Evolutionary conservation across 2,113 vertebrate species (phyloP).

Genomic region (Serinus canaria): DNA sequence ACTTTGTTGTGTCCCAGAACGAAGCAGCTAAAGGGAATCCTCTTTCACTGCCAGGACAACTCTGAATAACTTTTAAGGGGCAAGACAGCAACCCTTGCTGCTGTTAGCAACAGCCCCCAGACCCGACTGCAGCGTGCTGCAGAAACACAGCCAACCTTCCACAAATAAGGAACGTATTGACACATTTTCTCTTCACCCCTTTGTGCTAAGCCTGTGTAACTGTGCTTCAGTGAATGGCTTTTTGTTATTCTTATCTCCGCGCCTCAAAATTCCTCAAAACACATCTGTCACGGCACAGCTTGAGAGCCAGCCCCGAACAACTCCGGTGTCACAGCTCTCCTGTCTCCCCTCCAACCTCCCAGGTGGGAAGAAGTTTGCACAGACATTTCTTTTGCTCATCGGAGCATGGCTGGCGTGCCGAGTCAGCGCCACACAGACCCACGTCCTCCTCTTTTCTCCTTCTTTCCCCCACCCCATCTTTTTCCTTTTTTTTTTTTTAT

Average conservation of each 20-base stretch:
- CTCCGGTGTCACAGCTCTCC: slow-evolving; percentile 50
- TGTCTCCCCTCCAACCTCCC: slow-evolving; percentile 56
- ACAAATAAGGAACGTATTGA: background rate
- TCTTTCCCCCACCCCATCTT: background rate
- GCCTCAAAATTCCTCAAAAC: slow-evolving; percentile 62
- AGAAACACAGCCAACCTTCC: slow-evolving; percentile 2
- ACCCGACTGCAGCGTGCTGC: background rate
- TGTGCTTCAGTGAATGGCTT: slow-evolving; percentile 24
- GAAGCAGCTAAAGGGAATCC: background rate
- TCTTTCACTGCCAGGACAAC: background rate
- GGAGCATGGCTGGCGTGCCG: slow-evolving; percentile 33
- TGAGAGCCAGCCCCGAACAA: slow-evolving; percentile 43
- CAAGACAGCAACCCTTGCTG: background rate
- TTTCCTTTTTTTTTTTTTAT: background rate
- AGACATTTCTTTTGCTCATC: slow-evolving; percentile 58
- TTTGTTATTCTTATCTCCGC: slow-evolving; percentile 66
- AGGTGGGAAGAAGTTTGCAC: slow-evolving; percentile 49
- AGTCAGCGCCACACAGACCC: background rate
- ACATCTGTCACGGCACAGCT: slow-evolving; percentile 62
- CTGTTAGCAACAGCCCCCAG: slow-evolving; percentile 20
- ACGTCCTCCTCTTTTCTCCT: background rate
- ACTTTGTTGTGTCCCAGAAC: background rate
- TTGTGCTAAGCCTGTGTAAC: slow-evolving; percentile 23
- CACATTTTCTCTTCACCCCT: slow-evolving; percentile 39
- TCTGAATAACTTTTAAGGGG: background rate